phyloP scores from a whole-genome alignment of 1,140 invertebrate species.

The Coenobita brevimanus region DNA sequence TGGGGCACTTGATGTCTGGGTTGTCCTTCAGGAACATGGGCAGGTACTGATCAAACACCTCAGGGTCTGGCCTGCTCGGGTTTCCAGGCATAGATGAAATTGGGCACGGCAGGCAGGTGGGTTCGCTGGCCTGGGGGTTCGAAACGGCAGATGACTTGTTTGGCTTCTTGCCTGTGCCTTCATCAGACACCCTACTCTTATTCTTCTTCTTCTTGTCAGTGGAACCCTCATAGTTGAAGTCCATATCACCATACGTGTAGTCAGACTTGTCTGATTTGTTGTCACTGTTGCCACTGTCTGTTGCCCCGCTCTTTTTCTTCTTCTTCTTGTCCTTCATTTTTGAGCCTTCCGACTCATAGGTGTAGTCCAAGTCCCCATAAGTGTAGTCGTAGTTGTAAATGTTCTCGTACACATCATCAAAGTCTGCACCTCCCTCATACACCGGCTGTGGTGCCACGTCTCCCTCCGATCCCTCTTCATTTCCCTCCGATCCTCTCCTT shows the following conservation, averaged over 20 bases:
- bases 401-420: slow-evolving; percentile 24
- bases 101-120: slow-evolving; percentile 61
- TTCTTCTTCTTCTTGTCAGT: not conserved
- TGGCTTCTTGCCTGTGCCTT: not conserved
- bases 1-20: slow-evolving; percentile 84
- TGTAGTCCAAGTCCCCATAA: slow-evolving; percentile 60
- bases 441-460: not conserved
- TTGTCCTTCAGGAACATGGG: slow-evolving; percentile 88
- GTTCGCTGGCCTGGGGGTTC: not conserved
- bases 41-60: slow-evolving; percentile 83
- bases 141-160: too few species aligned
- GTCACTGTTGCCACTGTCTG: not conserved
- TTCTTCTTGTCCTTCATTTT: not conserved
- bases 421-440: slow-evolving; percentile 10
- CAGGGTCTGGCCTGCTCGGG: slow-evolving; percentile 72
- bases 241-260: slow-evolving; percentile 35
- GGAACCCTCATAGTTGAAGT: slow-evolving; percentile 5
- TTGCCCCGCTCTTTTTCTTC: not conserved
- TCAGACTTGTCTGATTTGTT: slow-evolving; percentile 25
- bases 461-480: not conserved
- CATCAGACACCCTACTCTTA: not conserved
- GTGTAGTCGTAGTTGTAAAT: slow-evolving; percentile 57
- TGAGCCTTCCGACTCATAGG: not conserved
- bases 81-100: slow-evolving; percentile 58
- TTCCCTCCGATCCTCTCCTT: not conserved